A percentile compares a stretch with the other conserved stretches of the same genome.
Conservation (phyloP, 2,113 vertebrate genomes). For the Brachirus orientalis region DNA sequence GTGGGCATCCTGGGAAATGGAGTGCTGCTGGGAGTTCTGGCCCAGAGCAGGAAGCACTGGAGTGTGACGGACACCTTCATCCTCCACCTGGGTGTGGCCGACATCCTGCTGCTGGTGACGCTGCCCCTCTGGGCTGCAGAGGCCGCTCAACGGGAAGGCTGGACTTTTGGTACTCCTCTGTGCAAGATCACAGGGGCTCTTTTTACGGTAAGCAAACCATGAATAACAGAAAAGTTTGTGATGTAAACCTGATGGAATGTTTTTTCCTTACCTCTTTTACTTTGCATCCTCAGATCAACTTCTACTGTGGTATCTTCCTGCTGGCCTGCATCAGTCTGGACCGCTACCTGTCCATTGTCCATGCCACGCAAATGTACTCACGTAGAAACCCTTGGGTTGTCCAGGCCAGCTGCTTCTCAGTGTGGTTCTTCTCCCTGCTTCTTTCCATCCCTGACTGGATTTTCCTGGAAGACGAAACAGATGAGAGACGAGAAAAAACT, state of each 20-base stretch:
- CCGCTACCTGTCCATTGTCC: constrained; percentile 89
- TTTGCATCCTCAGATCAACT: constrained; percentile 80
- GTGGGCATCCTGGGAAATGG: constrained; percentile 87
- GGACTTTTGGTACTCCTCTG: constrained; percentile 80
- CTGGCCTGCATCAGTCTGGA: constrained; percentile 91
- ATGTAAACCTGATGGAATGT: background rate
- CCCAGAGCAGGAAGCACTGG: constrained; percentile 72
- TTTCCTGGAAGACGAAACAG: constrained; percentile 47
- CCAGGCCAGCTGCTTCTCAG: constrained; percentile 75
- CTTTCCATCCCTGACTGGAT: constrained; percentile 86
- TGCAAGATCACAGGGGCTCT: constrained; percentile 85
- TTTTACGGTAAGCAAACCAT: constrained; percentile 78
- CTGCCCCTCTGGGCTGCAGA: constrained; percentile 86
- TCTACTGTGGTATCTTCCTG: constrained; percentile 90
- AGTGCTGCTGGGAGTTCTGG: constrained; percentile 80
- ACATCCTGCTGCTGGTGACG: constrained; percentile 84
- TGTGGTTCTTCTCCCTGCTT: constrained; percentile 85
- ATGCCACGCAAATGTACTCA: constrained; percentile 88
- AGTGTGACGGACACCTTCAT: constrained; percentile 88
- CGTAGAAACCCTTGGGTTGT: constrained; percentile 69
- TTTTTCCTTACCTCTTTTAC: background rate
- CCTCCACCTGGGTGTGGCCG: constrained; percentile 85
- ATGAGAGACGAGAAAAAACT: constrained; percentile 46
- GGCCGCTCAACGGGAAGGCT: constrained; percentile 52
- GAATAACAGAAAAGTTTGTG: too few relatives aligned